Base-by-base conservation (phyloP, 2,797 vertebrate species). In the Pangasius larnaudii region DNA sequence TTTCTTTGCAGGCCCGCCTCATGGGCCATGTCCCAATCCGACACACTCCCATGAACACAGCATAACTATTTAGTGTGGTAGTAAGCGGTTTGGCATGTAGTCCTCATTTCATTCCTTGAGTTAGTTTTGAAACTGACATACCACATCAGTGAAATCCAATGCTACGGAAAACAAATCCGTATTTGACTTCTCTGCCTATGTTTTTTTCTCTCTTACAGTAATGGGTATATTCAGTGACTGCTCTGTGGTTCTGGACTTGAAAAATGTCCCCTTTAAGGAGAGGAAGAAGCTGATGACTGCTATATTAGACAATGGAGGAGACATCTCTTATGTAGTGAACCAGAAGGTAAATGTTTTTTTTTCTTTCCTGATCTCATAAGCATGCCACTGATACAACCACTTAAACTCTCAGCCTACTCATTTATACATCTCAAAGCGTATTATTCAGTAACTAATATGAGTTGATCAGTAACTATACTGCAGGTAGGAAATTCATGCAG, bases 191-290 rank as follows among this genome's bases (percentile, higher is more conserved):
- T 59, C 53, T 14, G 1, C 4, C 30, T 80, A 5, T 58, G n/a
- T 65, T 4, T 79, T 13, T 51, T 22, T 33, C 18, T 80, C 27
- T 77, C 7, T 7, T n/a, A 30, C 30, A 78, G 85, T 78, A 49
- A 92, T 96, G 94, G 88, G 92, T 77, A 80, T 98, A 90, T 97
- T 98, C 92, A 90, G 92, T 86, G 93, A 95, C 89, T 96, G 92
- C 89, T 89, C 86, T 0, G 94, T 98, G 74, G 95, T 95, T 69
- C 89, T 97, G 90, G 96, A 96, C 91, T 89, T 97, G 80, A 98
- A 96, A 89, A 71, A 90, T 39, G 86, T 97, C 84, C 33, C 92
- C 10, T 88, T 92, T 84, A 93, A 95, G 88, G 93, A 97, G 91
- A 97, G 95, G 93, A 95, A 90, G 86, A 94, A 88, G n/a, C 83